Evolutionary conservation across 64 coral and sea anemone genomes (phyloP).

Genomic region (Exaiptasia diaphana): DNA sequence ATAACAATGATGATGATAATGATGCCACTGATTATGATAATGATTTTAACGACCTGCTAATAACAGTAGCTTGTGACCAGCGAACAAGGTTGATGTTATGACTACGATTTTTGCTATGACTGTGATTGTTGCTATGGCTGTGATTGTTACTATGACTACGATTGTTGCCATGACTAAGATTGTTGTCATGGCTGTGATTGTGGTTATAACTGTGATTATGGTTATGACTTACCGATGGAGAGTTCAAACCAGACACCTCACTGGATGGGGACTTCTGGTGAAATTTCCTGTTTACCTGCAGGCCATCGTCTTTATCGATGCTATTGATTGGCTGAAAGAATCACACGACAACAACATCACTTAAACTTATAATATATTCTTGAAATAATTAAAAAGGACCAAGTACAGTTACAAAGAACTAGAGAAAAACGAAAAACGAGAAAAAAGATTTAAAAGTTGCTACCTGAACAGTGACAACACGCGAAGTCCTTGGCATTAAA

Average conservation of each 20-base stretch:
- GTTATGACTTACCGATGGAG: background rate
- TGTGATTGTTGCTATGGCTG: too few relatives aligned
- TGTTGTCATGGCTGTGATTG: background rate
- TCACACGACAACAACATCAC: background rate
- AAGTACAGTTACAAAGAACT: too few relatives aligned
- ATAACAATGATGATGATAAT: background rate
- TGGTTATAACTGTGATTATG: background rate
- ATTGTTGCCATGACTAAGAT: background rate
- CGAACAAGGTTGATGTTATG: too few relatives aligned
- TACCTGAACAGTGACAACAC: background rate
- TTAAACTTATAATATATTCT: too few relatives aligned
- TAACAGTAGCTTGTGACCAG: too few relatives aligned
- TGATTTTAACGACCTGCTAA: too few relatives aligned
- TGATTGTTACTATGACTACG: too few relatives aligned
- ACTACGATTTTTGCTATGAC: too few relatives aligned
- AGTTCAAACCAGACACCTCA: background rate
- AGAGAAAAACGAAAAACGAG: too few relatives aligned
- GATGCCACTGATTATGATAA: background rate
- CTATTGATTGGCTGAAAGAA: background rate
- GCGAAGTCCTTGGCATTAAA: background rate
- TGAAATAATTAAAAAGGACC: too few relatives aligned
- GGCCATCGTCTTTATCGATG: background rate
- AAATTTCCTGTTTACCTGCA: background rate
- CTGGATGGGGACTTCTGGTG: background rate
- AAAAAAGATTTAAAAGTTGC: too few relatives aligned